Evolutionary conservation across 2,113 vertebrate species (phyloP), one percentile per base, ranked within the genome.

Genomic region (Vanacampus margaritifer): DNA sequence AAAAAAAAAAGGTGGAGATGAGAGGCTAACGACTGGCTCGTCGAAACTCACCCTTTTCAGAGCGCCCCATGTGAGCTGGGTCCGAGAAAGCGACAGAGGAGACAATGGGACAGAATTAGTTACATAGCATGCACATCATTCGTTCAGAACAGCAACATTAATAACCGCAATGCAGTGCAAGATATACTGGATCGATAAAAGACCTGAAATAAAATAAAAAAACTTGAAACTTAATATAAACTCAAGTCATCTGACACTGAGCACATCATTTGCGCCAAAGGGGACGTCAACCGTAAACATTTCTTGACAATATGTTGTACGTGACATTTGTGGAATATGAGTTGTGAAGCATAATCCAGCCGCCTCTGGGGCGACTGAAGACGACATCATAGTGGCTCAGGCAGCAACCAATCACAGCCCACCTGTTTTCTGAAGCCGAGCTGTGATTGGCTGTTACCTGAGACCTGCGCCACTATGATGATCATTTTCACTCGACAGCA

Each of bases 11-110:
- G 37, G 62, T 61, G 64, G 50, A 35, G 60, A 57, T 46, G 16
- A 13, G 35, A 45, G 39, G 17, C 37, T 39, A 66, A 50, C 46
- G 41, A 32, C 46, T 37, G 80, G 73, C 70, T 35, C 23, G 43
- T 85, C 53, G 16, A 69, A 74, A 90, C 89, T 90, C 84, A 90
- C 89, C 89, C 86, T 90, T 90, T 79, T 90, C 89, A 68, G 89
- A 62, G 14, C 86, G 89, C 58, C 89, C 89, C 80, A 89, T 83
- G 82, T 89, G 89, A 89, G 89, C 89, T 90, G 79, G 35, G 61
- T 86, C 83, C 84, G 74, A 46, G 21, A 68, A 71, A 75, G 87
- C 84, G 83, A 79, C 76, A 86, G 73, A 88, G 75, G 78, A 85
- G 65, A 86, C 67, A 84, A 84, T 13, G 82, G 76, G 50, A 87